A percentile compares a stretch with the other conserved stretches of the same genome.
phyloP scores from a whole-genome alignment of 2,888 invertebrate species.

The Cecidostiba fungosa region DNA sequence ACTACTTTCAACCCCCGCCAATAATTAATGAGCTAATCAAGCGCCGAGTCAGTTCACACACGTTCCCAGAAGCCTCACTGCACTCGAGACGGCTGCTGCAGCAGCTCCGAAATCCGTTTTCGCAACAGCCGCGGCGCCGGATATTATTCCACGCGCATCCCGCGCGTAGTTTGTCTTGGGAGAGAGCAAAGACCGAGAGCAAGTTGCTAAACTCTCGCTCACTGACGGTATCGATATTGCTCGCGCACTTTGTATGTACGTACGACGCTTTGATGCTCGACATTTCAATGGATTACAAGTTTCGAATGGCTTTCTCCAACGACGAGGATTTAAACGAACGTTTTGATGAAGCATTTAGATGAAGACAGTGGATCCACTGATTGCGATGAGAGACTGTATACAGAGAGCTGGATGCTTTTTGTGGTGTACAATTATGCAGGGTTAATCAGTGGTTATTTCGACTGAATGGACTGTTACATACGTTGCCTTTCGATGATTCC shows the following conservation, averaged over 20 bases:
- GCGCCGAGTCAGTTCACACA: background rate
- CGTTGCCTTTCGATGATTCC: background rate
- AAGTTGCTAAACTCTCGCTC: slow-evolving; percentile 16
- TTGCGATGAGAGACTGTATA: background rate
- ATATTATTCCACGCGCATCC: slow-evolving; percentile 57
- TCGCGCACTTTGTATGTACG: slow-evolving; percentile 10
- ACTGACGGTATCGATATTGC: slow-evolving; percentile 32
- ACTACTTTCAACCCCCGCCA: slow-evolving; percentile 16
- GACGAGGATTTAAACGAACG: slow-evolving; percentile 6
- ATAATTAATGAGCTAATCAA: slow-evolving; percentile 41
- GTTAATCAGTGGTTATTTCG: background rate
- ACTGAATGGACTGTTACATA: background rate
- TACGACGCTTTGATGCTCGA: slow-evolving; percentile 24
- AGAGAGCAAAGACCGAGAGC: background rate
- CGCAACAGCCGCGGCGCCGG: slow-evolving; percentile 3
- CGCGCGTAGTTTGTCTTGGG: slow-evolving; percentile 43
- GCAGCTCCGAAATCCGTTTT: slow-evolving; percentile 52
- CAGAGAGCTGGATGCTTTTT: too few relatives aligned
- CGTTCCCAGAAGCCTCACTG: background rate
- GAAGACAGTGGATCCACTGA: background rate
- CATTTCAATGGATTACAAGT: slow-evolving; percentile 45
- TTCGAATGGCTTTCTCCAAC: slow-evolving; percentile 24
- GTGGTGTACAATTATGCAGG: background rate
- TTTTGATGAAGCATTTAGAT: slow-evolving; percentile 26
- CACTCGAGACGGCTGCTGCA: background rate